Conservation (phyloP, 2,888 invertebrate species). For the Ectemnius lituratus region DNA sequence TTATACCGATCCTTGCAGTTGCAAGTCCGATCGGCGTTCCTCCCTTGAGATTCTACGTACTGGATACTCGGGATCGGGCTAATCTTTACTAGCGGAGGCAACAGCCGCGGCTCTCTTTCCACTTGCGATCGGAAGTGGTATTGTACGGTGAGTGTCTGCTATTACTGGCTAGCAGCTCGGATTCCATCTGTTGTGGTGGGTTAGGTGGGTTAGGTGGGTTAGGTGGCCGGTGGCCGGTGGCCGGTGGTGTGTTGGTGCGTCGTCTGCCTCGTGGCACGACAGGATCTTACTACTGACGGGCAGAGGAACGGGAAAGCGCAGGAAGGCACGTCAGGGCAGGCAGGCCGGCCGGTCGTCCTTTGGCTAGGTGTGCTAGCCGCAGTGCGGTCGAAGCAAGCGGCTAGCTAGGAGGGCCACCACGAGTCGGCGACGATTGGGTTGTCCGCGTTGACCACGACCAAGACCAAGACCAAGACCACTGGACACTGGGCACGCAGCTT, state of each 20-base stretch:
- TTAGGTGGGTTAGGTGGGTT: constrained; percentile 41
- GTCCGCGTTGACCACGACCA: constrained; percentile 38
- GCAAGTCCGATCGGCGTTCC: too few relatives aligned
- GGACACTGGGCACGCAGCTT: constrained; percentile 22
- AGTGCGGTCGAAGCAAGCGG: constrained; percentile 71
- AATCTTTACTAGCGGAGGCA: constrained; percentile 58
- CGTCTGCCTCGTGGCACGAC: constrained; percentile 51
- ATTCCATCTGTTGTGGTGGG: constrained; percentile 32
- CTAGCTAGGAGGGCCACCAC: constrained; percentile 63
- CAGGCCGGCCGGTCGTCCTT: constrained; percentile 50
- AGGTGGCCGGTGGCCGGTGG: constrained; percentile 53
- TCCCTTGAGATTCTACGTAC: too few relatives aligned
- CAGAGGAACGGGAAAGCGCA: too few relatives aligned
- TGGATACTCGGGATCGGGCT: constrained; percentile 24
- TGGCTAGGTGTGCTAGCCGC: constrained; percentile 52
- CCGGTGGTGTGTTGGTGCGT: constrained; percentile 56
- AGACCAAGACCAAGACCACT: constrained; percentile 26
- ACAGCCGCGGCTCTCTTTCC: constrained; percentile 41
- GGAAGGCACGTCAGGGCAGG: too few relatives aligned
- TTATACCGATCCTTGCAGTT: too few relatives aligned
- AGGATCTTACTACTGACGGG: constrained; percentile 47
- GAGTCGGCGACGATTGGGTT: constrained; percentile 39
- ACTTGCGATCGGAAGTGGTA: constrained; percentile 46
- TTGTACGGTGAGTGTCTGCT: constrained; percentile 53
- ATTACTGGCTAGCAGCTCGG: constrained; percentile 22